Evolutionary conservation across 2,888 invertebrate species (phyloP), one percentile per base, ranked within the genome.

Genomic region (Syrista parreyssii): DNA sequence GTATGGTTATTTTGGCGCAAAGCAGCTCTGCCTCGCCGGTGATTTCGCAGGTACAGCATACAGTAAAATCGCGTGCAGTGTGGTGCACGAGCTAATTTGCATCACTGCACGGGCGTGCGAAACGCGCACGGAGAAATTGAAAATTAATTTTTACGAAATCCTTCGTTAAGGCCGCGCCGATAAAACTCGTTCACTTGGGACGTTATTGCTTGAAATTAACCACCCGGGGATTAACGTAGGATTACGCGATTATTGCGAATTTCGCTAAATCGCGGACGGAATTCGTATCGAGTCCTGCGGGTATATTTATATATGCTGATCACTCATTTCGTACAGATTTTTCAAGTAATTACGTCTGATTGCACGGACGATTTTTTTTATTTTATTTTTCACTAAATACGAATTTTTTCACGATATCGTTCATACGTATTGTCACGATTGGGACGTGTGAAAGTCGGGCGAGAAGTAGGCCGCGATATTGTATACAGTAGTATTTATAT

Each of bases 361-460:
- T 40, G 40, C 15, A 1, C 15, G 15, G 1, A 15, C 3, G 1
- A 11, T 1, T 34, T 40, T 15, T 40, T 15, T 40, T 15, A 15
- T 15, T 36, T 12, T 4, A 12, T 36, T 36, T 36, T 40, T 40
- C 6, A 40, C 6, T 12, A 4, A 4, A 6, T 4, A 40, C 40
- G 0, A 6, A 40, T 40, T 40, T 40, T 40, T 0, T 15, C 0
- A 12, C 33, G 1, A 4, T 3, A 40, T 4, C 15, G 4, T 1
- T 40, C 40, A 15, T 40, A 15, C 34, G 34, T 34, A 11, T 34
- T 34, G 1, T 40, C 40, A 40, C 40, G 15, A 15, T 40, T 4
- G 4, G 4, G 15, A 4, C 40, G 15, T 15, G 15, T 4, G 1
- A 40, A 40, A 4, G 40, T 15, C 12, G 40, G 12, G 40, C 15